These are phyloP conservation scores for Silurus lanzhouensis DNA, from an alignment of 2,797 vertebrate genomes.

Conservation along the genomic window DNA sequence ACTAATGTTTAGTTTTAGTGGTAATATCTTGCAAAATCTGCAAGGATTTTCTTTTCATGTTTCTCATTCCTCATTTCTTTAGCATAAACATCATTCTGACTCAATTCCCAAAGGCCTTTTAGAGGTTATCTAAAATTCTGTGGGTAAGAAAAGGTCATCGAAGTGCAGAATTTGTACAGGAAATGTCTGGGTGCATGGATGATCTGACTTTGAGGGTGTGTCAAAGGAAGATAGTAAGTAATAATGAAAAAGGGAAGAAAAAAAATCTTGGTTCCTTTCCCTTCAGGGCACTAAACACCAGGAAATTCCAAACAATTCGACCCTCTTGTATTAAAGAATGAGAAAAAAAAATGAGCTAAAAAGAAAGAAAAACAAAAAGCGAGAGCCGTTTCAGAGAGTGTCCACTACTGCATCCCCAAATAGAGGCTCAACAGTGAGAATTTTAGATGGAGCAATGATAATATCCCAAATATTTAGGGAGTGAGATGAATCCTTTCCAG, in stretches of 20 bases:
- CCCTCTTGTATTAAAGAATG: slow-evolving; percentile 12
- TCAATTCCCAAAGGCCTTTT: background rate
- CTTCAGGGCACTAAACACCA: slow-evolving; percentile 25
- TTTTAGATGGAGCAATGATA: slow-evolving; percentile 25
- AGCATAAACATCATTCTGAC: background rate
- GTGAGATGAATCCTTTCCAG: slow-evolving; percentile 37
- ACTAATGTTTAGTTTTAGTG: background rate
- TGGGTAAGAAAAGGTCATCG: background rate
- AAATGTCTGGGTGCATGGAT: slow-evolving; percentile 22
- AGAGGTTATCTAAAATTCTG: slow-evolving; percentile 2
- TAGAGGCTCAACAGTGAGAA: slow-evolving; percentile 5
- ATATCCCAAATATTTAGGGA: slow-evolving; percentile 48
- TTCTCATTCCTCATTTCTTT: background rate
- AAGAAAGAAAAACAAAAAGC: background rate
- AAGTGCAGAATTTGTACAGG: slow-evolving; percentile 5
- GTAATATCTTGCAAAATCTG: background rate
- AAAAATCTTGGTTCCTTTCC: slow-evolving; percentile 22
- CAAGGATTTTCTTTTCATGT: too few relatives aligned
- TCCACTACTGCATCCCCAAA: slow-evolving; percentile 17
- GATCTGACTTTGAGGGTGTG: slow-evolving; percentile 25
- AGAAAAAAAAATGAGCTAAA: background rate
- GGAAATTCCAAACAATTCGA: slow-evolving; percentile 41
- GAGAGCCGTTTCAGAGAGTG: slow-evolving; percentile 18
- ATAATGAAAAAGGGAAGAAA: slow-evolving; percentile 12
- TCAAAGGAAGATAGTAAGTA: slow-evolving; percentile 24